Percentiles rank a stretch among this genome's conserved stretches.
phyloP scores from a whole-genome alignment of 2,888 invertebrate species.

The Scaptomyza tumidula region DNA sequence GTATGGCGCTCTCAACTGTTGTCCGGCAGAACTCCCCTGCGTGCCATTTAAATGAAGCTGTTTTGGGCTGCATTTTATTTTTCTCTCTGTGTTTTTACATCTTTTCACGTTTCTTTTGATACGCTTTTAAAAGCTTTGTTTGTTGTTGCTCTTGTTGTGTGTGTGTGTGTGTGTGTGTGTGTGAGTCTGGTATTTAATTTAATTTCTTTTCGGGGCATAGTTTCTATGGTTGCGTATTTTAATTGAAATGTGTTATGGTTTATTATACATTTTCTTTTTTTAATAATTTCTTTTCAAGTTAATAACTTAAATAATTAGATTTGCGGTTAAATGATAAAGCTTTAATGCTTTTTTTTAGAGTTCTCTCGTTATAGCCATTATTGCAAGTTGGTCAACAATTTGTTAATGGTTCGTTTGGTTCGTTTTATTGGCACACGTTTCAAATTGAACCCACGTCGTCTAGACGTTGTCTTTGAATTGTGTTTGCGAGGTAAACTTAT shows the following conservation, averaged over 20 bases:
- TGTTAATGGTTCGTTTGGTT: conserved; percentile 1
- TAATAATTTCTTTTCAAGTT: not conserved
- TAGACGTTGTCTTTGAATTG: conserved; percentile 19
- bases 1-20: conserved; percentile 11
- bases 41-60: conserved; percentile 80
- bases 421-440: conserved; percentile 26
- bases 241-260: conserved; percentile 30
- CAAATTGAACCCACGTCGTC: conserved; percentile 30
- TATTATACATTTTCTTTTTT: not conserved
- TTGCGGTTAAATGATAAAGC: not conserved
- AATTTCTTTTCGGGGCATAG: conserved; percentile 47
- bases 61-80: conserved; percentile 37
- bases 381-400: conserved; percentile 1
- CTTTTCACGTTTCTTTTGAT: conserved; percentile 11
- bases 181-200: conserved; percentile 67
- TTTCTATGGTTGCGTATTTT: conserved; percentile 52
- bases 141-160: conserved; percentile 28
- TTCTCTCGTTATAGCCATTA: no score
- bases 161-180: conserved; percentile 39
- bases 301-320: not conserved
- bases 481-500: conserved; percentile 8
- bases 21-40: conserved; percentile 57
- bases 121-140: conserved; percentile 18
- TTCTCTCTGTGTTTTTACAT: not conserved
- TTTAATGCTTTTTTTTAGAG: not conserved